Conservation (phyloP, 1,140 invertebrate species). For the Lepidurus packardi region DNA sequence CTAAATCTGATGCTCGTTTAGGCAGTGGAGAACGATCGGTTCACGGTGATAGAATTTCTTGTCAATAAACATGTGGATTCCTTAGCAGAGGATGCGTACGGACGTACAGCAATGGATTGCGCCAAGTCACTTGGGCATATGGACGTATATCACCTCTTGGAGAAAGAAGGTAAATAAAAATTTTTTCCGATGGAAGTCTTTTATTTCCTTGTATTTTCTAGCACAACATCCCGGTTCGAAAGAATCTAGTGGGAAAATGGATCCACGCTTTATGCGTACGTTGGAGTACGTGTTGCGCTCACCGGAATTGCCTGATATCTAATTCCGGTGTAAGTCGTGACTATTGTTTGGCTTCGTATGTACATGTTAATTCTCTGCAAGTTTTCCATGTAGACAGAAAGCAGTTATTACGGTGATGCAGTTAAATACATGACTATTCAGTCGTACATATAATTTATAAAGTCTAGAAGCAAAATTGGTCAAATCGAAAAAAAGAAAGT, state of each 20-base stretch:
- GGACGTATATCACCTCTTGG: not conserved
- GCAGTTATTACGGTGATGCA: not conserved
- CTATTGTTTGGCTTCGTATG: not conserved
- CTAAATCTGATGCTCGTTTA: not conserved
- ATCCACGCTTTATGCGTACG: not conserved
- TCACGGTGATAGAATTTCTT: not conserved
- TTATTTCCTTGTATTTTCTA: not conserved
- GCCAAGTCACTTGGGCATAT: not conserved
- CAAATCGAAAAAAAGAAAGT: not conserved
- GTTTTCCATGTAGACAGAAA: not conserved
- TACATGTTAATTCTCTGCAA: not conserved
- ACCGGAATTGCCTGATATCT: conserved; percentile 8
- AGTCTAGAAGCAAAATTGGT: not conserved
- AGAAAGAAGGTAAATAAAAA: not conserved
- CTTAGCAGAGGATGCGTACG: not conserved
- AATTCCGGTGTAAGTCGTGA: not conserved
- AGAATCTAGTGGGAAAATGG: not conserved
- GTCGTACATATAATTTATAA: not conserved
- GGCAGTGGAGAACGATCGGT: not conserved
- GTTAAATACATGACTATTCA: conserved; percentile 10
- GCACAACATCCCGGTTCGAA: not conserved
- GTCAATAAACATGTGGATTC: not conserved
- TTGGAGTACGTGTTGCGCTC: conserved; percentile 5
- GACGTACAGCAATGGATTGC: not conserved
- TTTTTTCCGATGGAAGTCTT: not conserved